Base-by-base conservation (phyloP, 2,113 vertebrate genomes). In the Nothobranchius kuhntae region DNA sequence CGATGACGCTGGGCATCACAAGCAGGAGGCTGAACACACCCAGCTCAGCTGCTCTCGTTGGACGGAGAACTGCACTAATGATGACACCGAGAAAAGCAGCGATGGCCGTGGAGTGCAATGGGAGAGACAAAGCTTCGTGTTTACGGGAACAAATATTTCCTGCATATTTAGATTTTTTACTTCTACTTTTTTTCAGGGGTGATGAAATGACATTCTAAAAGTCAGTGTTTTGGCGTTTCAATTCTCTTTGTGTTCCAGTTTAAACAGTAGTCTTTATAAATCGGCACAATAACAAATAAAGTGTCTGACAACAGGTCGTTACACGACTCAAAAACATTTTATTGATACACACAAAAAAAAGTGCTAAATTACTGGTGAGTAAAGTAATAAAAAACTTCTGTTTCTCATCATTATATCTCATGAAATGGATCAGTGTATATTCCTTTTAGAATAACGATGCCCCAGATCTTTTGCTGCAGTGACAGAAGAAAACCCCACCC, bases 1-100 rank as follows among this genome's bases (percentile, higher is more conserved):
- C 67, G 38, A 68, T 84, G 83, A 84, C 44, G 76, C 86, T 17
- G 53, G 6, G 76, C 81, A 73, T 77, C 67, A 14, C 53, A 36
- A 47, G 26, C 68, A 46, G 50, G 6, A 66, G 64, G 71, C 50
- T 36, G 71, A 74, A 75, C 67, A 77, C 73, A 48, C 78, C 65
- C 75, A 55, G 54, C 24, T 69, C 47, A 26, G 68, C 71, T 56
- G 68, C 71, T 11, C 53, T 40, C 1, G 54, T 4, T n/a, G 13
- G 60, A 53, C 45, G 10, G 21, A 10, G 59, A 26, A n/a, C 24
- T 66, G 42, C 21, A 44, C 26, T 14, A 9, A 65, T 9, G 45
- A 15, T 56, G 65, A 67, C 30, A 9, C 2, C 4, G 17, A 13
- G 1, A 7, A 9, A 9, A 11, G 51, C 56, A 53, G 60, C n/a